Conservation (phyloP, 2,113 vertebrate species). For the Lepus europaeus region DNA sequence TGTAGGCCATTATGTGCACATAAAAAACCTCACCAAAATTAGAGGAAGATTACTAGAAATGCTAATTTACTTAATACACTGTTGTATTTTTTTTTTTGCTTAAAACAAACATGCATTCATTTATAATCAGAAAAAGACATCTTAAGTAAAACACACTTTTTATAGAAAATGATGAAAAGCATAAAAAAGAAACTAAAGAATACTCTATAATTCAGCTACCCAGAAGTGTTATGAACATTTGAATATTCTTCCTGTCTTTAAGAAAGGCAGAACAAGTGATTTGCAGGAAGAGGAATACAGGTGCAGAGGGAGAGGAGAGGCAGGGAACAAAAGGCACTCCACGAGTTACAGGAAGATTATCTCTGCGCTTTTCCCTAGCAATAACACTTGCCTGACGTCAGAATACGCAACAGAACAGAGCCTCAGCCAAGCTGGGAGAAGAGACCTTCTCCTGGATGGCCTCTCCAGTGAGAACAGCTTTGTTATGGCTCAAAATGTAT, state of each 20-base stretch:
- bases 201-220: too few species aligned
- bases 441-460: background rate
- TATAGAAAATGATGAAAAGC: background rate
- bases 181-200: background rate
- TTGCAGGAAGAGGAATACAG: background rate
- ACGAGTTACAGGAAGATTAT: background rate
- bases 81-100: background rate
- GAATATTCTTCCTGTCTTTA: background rate
- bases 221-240: background rate
- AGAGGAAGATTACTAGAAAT: background rate
- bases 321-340: background rate
- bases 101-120: background rate
- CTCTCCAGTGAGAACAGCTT: background rate
- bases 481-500: background rate
- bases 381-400: background rate
- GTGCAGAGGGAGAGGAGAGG: too few species aligned
- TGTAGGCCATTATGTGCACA: background rate
- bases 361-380: background rate
- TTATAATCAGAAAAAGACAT: background rate
- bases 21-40: background rate
- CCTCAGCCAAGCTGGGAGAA: fast-evolving
- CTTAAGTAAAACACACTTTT: background rate
- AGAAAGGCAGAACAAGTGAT: background rate
- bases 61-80: background rate
- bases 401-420: background rate